Evolutionary conservation across 1,140 invertebrate species (phyloP), one percentile per base, ranked within the genome.

Genomic region (Diabrotica virgifera): DNA sequence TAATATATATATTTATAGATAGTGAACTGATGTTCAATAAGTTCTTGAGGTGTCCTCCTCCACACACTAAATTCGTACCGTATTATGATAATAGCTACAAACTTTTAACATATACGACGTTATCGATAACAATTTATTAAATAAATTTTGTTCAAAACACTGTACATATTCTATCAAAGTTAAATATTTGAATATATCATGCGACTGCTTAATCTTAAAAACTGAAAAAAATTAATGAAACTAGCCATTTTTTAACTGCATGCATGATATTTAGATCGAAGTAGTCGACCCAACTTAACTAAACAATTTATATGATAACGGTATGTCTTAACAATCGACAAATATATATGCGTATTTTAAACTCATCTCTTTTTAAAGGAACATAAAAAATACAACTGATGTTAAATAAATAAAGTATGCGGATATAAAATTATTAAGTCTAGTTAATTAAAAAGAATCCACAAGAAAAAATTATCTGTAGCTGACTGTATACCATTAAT

Each of bases 111-210:
- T 40, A 12, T 58, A 13, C 38, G 36, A n/a, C 56, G 56, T 40
- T 58, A 59, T 40, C n/a, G 35, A 13, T 59, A 36, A 57, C 55
- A 51, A 59, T 59, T 59, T 51, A 14, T 50, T 8, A 10, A 5
- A 36, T 53, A 13, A 54, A 62, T 62, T 62, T 54, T 37, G 52
- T 53, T 62, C 52, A 54, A 54, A 62, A 59, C 9, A 64, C 59
- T 68, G 65, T 67, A 67, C 58, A 67, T 67, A 68, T 60, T 52
- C 46, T 60, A 57, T 63, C 63, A 63, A 52, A 59, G 63, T 68
- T 68, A 62, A 63, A 14, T 60, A 52, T 40, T 51, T 52, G 40
- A 60, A 50, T 61, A 68, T 62, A 40, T 60, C 62, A 65, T 40
- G 67, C 67, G 40, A 51, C 46, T 51, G 59, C 59, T 60, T 60